phyloP scores from a whole-genome alignment of 2,888 invertebrate species.

The Seladonia tumulorum region DNA sequence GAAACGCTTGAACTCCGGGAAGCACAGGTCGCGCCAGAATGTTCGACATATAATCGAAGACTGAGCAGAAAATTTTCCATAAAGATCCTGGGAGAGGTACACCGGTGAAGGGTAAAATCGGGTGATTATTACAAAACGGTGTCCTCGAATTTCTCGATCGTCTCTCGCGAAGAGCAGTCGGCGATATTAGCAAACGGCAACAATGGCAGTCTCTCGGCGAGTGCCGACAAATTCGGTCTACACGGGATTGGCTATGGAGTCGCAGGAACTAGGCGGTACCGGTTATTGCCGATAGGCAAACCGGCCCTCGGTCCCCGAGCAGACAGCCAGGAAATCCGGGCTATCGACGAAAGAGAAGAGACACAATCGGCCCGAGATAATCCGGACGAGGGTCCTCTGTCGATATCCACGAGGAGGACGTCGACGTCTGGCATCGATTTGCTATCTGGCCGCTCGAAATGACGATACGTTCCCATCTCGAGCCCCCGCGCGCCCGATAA shows the following conservation, averaged over 20 bases:
- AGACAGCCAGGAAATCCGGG: slow-evolving; percentile 53
- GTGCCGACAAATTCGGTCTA: slow-evolving; percentile 2
- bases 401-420: slow-evolving; percentile 55
- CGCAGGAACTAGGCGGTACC: slow-evolving; percentile 8
- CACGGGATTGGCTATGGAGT: slow-evolving; percentile 1
- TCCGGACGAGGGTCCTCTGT: slow-evolving; percentile 55
- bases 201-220: neutral
- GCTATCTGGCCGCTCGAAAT: slow-evolving; percentile 54
- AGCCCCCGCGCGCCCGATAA: slow-evolving; percentile 21
- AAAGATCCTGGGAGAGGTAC: no score
- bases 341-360: slow-evolving; percentile 60
- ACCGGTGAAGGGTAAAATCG: neutral
- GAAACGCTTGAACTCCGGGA: no score
- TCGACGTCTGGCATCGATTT: slow-evolving; percentile 65
- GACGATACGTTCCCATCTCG: slow-evolving; percentile 57
- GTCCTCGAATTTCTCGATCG: neutral
- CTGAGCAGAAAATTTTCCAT: no score
- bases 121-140: neutral
- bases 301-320: slow-evolving; percentile 4
- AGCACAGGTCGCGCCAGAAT: no score
- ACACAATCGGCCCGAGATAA: slow-evolving; percentile 59
- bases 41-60: no score
- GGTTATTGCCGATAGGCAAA: slow-evolving; percentile 40
- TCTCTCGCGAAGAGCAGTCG: neutral
- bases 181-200: neutral